phyloP scores from a whole-genome alignment of 2,113 vertebrate genomes.

The Sorex araneus region DNA sequence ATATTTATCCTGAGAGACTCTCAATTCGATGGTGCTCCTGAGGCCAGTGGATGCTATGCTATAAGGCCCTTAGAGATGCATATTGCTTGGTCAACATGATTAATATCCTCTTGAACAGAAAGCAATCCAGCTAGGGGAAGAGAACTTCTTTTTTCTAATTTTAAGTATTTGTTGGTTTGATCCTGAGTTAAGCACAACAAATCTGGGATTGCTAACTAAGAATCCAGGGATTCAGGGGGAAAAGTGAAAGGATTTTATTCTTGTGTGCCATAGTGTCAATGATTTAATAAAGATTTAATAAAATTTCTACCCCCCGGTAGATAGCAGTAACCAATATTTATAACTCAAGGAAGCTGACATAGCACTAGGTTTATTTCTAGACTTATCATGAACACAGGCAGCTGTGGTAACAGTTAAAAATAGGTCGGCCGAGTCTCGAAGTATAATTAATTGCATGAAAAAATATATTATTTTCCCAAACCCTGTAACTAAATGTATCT shows the following conservation, averaged over 20 bases:
- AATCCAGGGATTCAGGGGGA: background rate
- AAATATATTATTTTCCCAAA: slow-evolving; percentile 65
- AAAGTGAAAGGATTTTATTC: background rate
- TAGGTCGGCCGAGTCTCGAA: slow-evolving; percentile 77
- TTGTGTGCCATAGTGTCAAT: slow-evolving; percentile 18
- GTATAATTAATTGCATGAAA: slow-evolving; percentile 77
- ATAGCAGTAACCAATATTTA: slow-evolving; percentile 63
- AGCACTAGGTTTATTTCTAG: slow-evolving; percentile 78
- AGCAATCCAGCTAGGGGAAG: background rate
- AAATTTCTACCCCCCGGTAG: slow-evolving; percentile 15
- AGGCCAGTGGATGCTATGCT: background rate
- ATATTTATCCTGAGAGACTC: background rate
- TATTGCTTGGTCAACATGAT: background rate
- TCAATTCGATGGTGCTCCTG: background rate
- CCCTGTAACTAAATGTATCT: slow-evolving; percentile 58
- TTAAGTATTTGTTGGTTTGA: slow-evolving; percentile 47
- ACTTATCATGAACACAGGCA: slow-evolving; percentile 66
- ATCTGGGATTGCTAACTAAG: background rate
- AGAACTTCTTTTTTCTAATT: slow-evolving; percentile 13
- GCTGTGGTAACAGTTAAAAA: slow-evolving; percentile 81
- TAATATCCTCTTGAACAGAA: slow-evolving; percentile 12
- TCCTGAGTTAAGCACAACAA: background rate
- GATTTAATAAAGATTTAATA: slow-evolving; percentile 41
- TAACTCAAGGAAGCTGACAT: slow-evolving; percentile 72
- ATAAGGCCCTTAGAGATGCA: background rate